Percentiles rank a stretch among this genome's conserved stretches.
These are phyloP conservation scores for Myrmecobius fasciatus DNA, from an alignment of 2,113 vertebrate genomes.

Conservation along the genomic window DNA sequence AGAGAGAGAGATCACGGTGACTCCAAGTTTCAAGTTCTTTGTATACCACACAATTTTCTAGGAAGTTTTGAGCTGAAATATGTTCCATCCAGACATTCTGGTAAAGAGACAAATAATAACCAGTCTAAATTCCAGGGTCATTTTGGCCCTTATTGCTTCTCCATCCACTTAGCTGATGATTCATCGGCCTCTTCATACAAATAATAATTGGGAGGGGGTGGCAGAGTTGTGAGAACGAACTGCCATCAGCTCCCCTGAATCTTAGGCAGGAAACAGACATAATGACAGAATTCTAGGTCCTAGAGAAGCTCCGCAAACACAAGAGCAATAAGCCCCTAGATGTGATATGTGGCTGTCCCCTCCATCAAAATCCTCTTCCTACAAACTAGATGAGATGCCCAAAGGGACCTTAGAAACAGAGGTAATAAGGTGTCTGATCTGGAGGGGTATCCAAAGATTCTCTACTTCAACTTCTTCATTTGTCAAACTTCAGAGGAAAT, in stretches of 20 bases:
- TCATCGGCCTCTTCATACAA: conserved; percentile 32
- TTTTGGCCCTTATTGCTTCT: conserved; percentile 13
- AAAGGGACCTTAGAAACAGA: background rate
- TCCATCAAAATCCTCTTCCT: background rate
- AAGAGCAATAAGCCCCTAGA: background rate
- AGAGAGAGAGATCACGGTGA: background rate
- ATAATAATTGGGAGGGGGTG: conserved; percentile 11
- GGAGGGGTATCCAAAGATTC: background rate
- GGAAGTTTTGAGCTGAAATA: background rate
- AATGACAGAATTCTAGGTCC: conserved; percentile 36
- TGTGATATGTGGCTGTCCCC: background rate
- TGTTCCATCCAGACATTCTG: background rate
- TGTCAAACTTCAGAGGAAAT: background rate
- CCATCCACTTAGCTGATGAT: background rate
- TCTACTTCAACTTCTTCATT: background rate
- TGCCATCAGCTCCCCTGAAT: conserved; percentile 7
- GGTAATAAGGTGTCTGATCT: background rate
- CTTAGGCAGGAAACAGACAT: background rate
- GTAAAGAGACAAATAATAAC: conserved; percentile 16
- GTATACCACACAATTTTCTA: background rate
- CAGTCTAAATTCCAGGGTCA: background rate
- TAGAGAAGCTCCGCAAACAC: background rate
- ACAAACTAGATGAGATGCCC: background rate
- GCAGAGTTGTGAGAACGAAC: background rate
- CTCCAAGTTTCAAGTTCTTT: background rate